Conservation (phyloP, 1,140 invertebrate species). For the Adoxophyes honmai region DNA sequence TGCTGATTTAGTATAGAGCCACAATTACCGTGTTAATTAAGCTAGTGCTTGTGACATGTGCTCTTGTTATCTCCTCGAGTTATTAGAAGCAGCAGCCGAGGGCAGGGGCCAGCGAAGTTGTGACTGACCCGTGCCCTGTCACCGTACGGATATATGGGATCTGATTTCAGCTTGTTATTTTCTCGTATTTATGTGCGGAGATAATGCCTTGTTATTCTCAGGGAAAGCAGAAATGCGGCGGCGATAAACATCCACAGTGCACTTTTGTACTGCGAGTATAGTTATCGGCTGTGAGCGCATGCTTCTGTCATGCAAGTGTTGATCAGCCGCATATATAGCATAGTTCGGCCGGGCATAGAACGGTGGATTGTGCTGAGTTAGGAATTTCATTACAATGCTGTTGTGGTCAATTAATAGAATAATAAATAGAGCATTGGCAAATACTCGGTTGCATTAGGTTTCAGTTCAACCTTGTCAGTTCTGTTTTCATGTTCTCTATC, state of each 20-base stretch:
- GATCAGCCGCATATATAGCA: neutral
- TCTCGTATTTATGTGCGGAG: neutral
- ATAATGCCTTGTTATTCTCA: conserved; percentile 3
- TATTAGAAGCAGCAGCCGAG: neutral
- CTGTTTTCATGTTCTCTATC: no score
- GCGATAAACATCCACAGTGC: neutral
- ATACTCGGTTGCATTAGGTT: no score
- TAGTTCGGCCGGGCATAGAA: neutral
- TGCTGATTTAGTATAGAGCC: no score
- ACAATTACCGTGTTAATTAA: neutral
- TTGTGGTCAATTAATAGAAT: no score
- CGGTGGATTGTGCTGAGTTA: neutral
- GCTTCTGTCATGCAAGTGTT: neutral
- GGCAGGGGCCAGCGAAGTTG: neutral
- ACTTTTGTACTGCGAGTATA: neutral
- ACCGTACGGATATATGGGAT: neutral
- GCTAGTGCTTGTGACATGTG: neutral
- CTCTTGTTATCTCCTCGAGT: neutral
- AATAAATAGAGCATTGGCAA: no score
- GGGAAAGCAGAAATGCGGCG: conserved; percentile 1
- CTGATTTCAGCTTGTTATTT: neutral
- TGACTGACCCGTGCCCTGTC: conserved; percentile 2
- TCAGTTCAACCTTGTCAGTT: no score
- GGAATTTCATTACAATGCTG: no score
- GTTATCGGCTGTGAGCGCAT: neutral